Conservation (phyloP, 2,888 invertebrate species). For the Petrolisthes manimaculis region DNA sequence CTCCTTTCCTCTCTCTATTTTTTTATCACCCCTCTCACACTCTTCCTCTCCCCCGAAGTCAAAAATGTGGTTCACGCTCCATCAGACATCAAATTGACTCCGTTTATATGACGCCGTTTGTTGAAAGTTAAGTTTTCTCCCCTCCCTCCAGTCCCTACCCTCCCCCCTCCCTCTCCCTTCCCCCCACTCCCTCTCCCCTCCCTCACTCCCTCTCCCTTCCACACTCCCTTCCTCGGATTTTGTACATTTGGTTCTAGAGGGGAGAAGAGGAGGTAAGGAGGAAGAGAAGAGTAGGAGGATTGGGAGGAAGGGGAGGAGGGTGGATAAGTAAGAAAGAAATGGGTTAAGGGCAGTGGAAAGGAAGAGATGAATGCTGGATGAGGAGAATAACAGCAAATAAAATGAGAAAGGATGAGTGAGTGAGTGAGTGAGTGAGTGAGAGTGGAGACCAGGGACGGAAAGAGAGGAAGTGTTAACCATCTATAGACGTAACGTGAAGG, state of each 20-base stretch:
- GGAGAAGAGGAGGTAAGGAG: neutral
- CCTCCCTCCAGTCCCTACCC: neutral
- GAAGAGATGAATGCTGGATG: neutral
- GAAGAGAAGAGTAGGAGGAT: neutral
- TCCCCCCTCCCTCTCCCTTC: too few species aligned
- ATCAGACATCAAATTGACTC: conserved; percentile 57
- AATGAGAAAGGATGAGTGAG: neutral
- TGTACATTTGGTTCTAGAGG: conserved; percentile 17
- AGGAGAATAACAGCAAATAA: neutral
- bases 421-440: neutral
- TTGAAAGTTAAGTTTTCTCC: conserved; percentile 16
- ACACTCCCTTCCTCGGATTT: conserved; percentile 19
- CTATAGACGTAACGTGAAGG: neutral
- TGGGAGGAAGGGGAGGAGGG: neutral
- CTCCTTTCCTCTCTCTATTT: neutral
- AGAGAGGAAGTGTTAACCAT: neutral
- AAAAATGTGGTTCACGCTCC: conserved; percentile 49
- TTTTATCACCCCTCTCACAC: neutral
- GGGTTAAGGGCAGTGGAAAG: neutral
- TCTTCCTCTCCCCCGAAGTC: neutral
- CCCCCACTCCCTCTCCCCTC: too few species aligned
- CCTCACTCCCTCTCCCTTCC: too few species aligned
- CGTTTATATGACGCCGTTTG: conserved; percentile 43
- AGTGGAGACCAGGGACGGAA: neutral
- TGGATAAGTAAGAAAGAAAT: neutral